These are phyloP conservation scores for Aphidoletes aphidimyza DNA, from an alignment of 2,888 invertebrate species.

Conservation along the genomic window DNA sequence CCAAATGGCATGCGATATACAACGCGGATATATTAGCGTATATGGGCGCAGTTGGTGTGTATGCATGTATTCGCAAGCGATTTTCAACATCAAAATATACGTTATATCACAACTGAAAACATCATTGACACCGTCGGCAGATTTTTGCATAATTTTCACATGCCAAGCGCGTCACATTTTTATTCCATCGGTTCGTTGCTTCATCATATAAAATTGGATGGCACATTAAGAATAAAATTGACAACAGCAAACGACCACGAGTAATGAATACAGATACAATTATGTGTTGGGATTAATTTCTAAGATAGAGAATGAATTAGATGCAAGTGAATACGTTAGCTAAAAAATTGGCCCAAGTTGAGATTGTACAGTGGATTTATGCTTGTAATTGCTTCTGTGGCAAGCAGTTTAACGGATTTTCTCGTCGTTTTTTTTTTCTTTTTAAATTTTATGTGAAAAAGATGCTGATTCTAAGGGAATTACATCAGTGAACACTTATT, in stretches of 20 bases:
- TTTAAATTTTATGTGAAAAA: too few relatives aligned
- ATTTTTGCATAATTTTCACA: slow-evolving; percentile 2
- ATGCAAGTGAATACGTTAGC: not conserved
- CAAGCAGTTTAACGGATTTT: not conserved
- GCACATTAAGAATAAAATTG: slow-evolving; percentile 12
- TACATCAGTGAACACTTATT: too few relatives aligned
- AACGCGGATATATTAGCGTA: not conserved
- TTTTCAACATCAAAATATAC: not conserved
- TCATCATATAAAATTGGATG: not conserved
- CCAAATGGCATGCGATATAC: not conserved
- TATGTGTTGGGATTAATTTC: not conserved
- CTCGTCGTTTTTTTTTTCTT: not conserved
- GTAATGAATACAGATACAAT: not conserved
- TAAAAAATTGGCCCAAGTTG: not conserved
- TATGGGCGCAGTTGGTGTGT: not conserved
- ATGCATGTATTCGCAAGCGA: not conserved
- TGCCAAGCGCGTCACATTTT: not conserved
- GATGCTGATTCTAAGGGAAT: too few relatives aligned
- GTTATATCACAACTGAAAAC: not conserved
- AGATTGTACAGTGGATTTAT: slow-evolving; percentile 10
- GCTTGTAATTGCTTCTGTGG: not conserved
- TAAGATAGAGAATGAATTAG: not conserved
- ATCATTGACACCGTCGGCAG: slow-evolving; percentile 22
- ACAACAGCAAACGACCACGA: slow-evolving; percentile 4
- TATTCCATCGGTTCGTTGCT: not conserved